phyloP scores from a whole-genome alignment of 2,113 vertebrate species.

The Cryptotis parvus region DNA sequence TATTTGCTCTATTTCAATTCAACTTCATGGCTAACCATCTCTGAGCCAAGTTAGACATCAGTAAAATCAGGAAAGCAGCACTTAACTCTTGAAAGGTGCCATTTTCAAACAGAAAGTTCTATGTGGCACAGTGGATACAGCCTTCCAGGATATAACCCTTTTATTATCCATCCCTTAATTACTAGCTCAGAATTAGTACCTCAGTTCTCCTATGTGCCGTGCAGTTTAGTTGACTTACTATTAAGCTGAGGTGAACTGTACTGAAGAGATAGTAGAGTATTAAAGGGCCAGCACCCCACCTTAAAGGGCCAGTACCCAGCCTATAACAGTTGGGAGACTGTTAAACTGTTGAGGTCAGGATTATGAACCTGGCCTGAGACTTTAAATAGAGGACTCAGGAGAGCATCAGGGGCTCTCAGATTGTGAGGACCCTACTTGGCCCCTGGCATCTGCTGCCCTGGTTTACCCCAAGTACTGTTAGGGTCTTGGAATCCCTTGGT shows the following conservation, averaged over 20 bases:
- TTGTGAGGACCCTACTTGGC: no score
- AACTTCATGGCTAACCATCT: not conserved
- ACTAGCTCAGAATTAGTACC: not conserved
- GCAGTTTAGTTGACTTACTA: not conserved
- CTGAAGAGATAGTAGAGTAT: no score
- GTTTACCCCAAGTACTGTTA: no score
- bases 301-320: no score
- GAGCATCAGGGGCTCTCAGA: no score
- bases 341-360: no score
- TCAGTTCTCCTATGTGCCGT: not conserved
- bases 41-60: not conserved
- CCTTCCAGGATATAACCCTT: not conserved
- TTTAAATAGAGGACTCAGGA: no score
- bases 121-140: not conserved
- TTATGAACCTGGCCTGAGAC: no score
- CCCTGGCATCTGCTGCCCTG: no score
- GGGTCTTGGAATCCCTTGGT: no score
- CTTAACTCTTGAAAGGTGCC: not conserved
- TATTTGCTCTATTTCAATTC: not conserved
- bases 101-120: constrained; percentile 13
- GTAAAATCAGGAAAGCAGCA: not conserved
- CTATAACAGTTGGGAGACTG: no score
- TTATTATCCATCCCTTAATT: not conserved
- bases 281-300: no score
- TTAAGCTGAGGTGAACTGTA: not conserved